A percentile compares a stretch with the other conserved stretches of the same genome.
Evolutionary conservation across 2,113 vertebrate species (phyloP).

Genomic region (Phrynosoma blainvillii): DNA sequence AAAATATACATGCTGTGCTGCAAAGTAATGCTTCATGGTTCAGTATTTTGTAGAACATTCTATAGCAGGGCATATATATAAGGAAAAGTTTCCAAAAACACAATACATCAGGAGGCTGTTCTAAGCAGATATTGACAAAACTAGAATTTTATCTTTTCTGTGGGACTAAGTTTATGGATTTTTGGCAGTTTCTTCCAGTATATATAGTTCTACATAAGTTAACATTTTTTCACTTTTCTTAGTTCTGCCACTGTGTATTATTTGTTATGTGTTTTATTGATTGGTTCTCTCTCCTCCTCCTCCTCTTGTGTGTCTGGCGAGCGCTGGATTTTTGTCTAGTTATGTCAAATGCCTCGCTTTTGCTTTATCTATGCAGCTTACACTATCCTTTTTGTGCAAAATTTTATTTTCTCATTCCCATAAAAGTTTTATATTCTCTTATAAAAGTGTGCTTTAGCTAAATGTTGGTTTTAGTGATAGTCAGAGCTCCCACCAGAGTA

Average conservation of each 20-base stretch:
- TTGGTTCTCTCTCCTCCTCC: constrained; percentile 22
- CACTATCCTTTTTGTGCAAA: constrained; percentile 28
- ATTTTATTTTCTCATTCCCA: constrained; percentile 10
- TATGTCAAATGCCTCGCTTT: constrained; percentile 19
- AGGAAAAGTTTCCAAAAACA: constrained; percentile 35
- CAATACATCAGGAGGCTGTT: constrained; percentile 27
- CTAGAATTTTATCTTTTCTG: constrained; percentile 40
- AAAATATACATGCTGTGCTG: not conserved
- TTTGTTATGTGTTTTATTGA: constrained; percentile 38
- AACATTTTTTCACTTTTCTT: constrained; percentile 43
- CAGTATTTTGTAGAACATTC: not conserved
- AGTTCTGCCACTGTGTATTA: constrained; percentile 15
- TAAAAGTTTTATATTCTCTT: constrained; percentile 9
- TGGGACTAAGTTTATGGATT: constrained; percentile 29
- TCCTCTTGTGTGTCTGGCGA: not conserved
- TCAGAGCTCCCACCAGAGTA: not conserved
- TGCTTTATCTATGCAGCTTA: constrained; percentile 13
- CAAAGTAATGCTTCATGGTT: constrained; percentile 10
- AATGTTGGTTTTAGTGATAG: constrained; percentile 39
- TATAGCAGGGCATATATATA: constrained; percentile 13
- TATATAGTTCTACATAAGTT: not conserved
- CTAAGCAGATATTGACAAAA: constrained; percentile 47
- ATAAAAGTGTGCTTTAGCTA: constrained; percentile 39
- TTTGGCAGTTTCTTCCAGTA: constrained; percentile 29
- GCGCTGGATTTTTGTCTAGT: constrained; percentile 4